phyloP scores from a whole-genome alignment of 2,797 vertebrate genomes.

The Myotis daubentonii region DNA sequence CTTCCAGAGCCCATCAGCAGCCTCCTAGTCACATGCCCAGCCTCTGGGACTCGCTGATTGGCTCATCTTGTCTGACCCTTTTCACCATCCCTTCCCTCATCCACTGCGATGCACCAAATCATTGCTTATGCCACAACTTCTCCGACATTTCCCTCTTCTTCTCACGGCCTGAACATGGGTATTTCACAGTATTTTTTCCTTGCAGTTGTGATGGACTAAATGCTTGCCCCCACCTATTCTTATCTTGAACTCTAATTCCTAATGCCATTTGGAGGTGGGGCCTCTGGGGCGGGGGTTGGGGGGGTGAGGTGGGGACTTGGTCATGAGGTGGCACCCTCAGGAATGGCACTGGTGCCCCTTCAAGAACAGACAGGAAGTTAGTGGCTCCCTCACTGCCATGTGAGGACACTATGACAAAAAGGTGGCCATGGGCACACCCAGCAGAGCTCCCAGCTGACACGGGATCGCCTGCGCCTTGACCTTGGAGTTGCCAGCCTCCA shows the following conservation, averaged over 20 bases:
- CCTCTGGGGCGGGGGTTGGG: not conserved
- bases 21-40: not conserved
- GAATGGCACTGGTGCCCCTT: rapidly evolving
- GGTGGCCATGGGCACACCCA: not conserved
- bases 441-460: not conserved
- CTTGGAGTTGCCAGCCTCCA: not conserved
- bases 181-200: not conserved
- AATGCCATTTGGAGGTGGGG: not conserved
- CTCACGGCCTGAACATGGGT: not conserved
- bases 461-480: not conserved
- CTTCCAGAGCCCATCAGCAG: rapidly evolving
- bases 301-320: not conserved
- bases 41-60: not conserved
- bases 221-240: not conserved
- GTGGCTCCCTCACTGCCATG: not conserved
- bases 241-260: not conserved
- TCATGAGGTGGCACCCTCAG: not conserved
- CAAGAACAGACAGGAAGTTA: rapidly evolving
- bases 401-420: not conserved
- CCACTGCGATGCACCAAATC: not conserved
- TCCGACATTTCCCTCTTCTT: not conserved
- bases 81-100: not conserved
- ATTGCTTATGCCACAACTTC: rapidly evolving
- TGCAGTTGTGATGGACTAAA: no score
- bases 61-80: not conserved